Percentiles rank a stretch among this genome's conserved stretches.
These are phyloP conservation scores for Microctenopoma stevenorrisi DNA, from an alignment of 2,797 vertebrate species.

Conservation along the genomic window DNA sequence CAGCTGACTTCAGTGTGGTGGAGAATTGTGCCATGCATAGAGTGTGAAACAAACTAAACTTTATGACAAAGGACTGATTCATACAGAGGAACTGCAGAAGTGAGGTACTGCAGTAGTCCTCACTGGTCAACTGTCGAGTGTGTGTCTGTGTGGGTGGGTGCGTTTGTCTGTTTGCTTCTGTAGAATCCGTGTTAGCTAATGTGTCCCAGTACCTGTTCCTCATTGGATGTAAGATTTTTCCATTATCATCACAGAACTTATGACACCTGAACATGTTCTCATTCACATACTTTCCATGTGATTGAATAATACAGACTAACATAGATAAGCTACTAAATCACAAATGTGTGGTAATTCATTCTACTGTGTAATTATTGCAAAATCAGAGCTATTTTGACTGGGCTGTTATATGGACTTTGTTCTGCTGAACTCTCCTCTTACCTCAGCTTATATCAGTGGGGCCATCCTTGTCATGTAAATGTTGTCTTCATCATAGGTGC, in stretches of 20 bases:
- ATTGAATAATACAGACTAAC: too few relatives aligned
- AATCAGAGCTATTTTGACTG: too few relatives aligned
- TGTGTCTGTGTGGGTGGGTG: not conserved
- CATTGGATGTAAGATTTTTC: not conserved
- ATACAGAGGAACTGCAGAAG: slow-evolving; percentile 27
- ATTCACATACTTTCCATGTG: not conserved
- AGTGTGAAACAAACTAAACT: slow-evolving; percentile 29
- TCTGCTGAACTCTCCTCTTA: too few relatives aligned
- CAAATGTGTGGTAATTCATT: too few relatives aligned
- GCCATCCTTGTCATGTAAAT: too few relatives aligned
- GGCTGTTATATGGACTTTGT: too few relatives aligned
- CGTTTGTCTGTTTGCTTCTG: not conserved
- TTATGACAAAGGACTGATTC: slow-evolving; percentile 8
- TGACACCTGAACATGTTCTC: not conserved
- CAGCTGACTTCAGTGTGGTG: slow-evolving; percentile 1
- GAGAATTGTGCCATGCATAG: slow-evolving; percentile 21
- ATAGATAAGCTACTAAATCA: too few relatives aligned
- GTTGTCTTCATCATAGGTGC: too few relatives aligned
- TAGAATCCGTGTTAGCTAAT: not conserved
- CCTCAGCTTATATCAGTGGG: too few relatives aligned
- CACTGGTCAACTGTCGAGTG: not conserved
- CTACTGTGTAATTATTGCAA: too few relatives aligned
- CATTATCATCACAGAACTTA: not conserved
- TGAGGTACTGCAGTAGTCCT: slow-evolving; percentile 2
- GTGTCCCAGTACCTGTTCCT: not conserved